These are phyloP conservation scores for Drosophila quadrilineata DNA, from an alignment of 1,140 invertebrate species.

Conservation along the genomic window DNA sequence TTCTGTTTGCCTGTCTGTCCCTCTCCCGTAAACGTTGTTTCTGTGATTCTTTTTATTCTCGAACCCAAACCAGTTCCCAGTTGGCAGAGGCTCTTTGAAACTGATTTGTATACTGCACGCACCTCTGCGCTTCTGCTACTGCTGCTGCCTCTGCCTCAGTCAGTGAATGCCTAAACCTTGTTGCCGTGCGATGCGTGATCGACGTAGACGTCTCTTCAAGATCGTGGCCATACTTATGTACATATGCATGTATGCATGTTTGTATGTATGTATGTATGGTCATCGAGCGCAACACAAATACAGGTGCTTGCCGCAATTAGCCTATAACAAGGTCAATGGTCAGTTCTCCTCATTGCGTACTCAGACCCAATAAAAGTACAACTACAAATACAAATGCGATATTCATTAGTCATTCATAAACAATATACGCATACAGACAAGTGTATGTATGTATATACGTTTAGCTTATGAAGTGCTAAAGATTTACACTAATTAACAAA, in stretches of 20 bases:
- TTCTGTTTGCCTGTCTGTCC: background rate
- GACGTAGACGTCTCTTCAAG: slow-evolving; percentile 13
- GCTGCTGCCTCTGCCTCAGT: background rate
- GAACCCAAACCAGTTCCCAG: slow-evolving; percentile 34
- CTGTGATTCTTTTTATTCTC: background rate
- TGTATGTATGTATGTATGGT: too few relatives aligned
- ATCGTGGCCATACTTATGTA: background rate
- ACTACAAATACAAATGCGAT: background rate
- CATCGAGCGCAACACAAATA: slow-evolving; percentile 33
- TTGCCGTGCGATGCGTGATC: slow-evolving; percentile 18
- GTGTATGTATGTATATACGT: background rate
- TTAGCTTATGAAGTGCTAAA: slow-evolving; percentile 20
- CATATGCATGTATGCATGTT: too few relatives aligned
- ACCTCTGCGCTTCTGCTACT: too few relatives aligned
- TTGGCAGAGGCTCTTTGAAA: slow-evolving; percentile 5
- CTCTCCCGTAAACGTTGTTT: background rate
- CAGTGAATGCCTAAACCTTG: too few relatives aligned
- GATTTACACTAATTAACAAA: slow-evolving; percentile 21
- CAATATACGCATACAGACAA: slow-evolving; percentile 11
- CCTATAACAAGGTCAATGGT: slow-evolving; percentile 63
- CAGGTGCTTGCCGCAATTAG: slow-evolving; percentile 51
- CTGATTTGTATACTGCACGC: slow-evolving; percentile 49
- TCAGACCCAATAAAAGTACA: slow-evolving; percentile 8
- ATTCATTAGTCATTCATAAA: slow-evolving; percentile 58
- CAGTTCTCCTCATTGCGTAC: slow-evolving; percentile 28